phyloP scores from a whole-genome alignment of 2,113 vertebrate species.

The Protobothrops mucrosquamatus region DNA sequence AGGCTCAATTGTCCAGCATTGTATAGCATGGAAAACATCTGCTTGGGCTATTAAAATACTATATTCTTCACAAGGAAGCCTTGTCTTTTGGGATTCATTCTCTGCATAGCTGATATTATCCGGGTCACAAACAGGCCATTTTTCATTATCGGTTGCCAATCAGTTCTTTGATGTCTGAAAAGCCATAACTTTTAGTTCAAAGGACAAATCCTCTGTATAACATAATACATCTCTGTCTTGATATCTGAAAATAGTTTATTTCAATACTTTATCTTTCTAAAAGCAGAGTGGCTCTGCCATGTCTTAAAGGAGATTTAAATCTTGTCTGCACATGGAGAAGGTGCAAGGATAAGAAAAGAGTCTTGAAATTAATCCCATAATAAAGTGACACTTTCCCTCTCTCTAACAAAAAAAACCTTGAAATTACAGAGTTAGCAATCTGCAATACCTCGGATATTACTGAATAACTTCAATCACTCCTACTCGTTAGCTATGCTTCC shows the following conservation, averaged over 20 bases:
- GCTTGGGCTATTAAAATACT: not conserved
- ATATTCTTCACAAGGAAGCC: not conserved
- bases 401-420: not conserved
- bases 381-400: not conserved
- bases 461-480: not conserved
- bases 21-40: not conserved
- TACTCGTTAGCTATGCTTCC: not conserved
- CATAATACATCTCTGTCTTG: slow-evolving; percentile 24
- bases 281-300: not conserved
- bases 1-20: not conserved
- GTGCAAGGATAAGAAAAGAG: not conserved
- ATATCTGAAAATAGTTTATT: slow-evolving; percentile 19
- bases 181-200: not conserved
- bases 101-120: not conserved
- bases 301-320: not conserved
- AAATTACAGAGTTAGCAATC: not conserved
- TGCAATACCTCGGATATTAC: not conserved
- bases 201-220: slow-evolving; percentile 9
- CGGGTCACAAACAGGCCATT: slow-evolving; percentile 11
- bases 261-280: not conserved
- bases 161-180: slow-evolving; percentile 17
- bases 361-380: not conserved
- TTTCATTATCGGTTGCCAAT: not conserved
- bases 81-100: slow-evolving; percentile 3
- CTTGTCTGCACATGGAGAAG: not conserved